These are phyloP conservation scores for Palythoa grandiflora DNA, from an alignment of 92 coral and sea anemone genomes.

Conservation along the genomic window DNA sequence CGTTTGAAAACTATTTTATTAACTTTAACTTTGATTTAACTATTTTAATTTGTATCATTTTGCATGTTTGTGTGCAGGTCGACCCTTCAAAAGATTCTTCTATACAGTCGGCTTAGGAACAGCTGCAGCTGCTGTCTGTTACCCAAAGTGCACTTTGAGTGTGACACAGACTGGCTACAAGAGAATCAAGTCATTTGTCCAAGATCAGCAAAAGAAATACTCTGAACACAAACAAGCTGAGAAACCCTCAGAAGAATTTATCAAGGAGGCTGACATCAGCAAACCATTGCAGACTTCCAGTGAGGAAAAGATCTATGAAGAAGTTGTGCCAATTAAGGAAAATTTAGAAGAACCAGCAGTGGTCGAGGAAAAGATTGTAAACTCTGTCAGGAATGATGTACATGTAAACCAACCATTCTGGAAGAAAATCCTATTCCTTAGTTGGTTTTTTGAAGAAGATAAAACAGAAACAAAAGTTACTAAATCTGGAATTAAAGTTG, in stretches of 20 bases:
- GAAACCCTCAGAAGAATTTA: conserved; percentile 30
- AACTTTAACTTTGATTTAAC: too few relatives aligned
- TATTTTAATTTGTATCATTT: not conserved
- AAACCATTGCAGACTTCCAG: conserved; percentile 41
- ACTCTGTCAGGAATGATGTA: conserved; percentile 35
- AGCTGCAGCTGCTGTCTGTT: conserved; percentile 83
- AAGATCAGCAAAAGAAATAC: conserved; percentile 65
- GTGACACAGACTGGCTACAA: conserved; percentile 69
- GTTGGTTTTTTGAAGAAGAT: conserved; percentile 50
- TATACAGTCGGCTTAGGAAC: conserved; percentile 90
- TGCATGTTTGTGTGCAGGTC: conserved; percentile 58
- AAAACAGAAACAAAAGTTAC: conserved; percentile 26
- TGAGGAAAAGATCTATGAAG: conserved; percentile 56
- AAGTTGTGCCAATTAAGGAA: conserved; percentile 58
- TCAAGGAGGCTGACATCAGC: conserved; percentile 23
- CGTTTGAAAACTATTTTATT: too few relatives aligned
- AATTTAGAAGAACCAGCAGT: conserved; percentile 22
- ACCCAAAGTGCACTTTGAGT: conserved; percentile 85
- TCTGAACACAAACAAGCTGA: conserved; percentile 56
- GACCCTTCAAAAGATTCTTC: conserved; percentile 86
- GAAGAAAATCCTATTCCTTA: conserved; percentile 63
- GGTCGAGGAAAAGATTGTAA: not conserved
- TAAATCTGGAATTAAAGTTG: conserved; percentile 36
- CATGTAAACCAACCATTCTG: conserved; percentile 55
- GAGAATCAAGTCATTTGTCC: conserved; percentile 59